These are phyloP conservation scores for Spialia ferax DNA, from an alignment of 2,888 invertebrate species.

Conservation along the genomic window DNA sequence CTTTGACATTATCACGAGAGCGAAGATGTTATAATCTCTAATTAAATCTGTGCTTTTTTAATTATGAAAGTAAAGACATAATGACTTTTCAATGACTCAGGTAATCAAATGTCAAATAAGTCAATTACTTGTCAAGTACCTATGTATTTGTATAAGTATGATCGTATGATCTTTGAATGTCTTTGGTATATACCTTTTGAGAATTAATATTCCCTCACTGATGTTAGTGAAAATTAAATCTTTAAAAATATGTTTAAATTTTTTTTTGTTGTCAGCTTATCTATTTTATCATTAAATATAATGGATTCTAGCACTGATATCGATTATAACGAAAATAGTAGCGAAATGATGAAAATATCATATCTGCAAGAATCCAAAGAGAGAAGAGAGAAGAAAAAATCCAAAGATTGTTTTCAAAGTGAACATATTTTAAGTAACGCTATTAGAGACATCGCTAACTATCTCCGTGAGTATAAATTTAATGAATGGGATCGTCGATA, in stretches of 20 bases:
- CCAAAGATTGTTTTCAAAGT: conserved; percentile 46
- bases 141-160: too few species aligned
- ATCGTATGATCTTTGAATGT: too few species aligned
- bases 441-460: conserved; percentile 87
- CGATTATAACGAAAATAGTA: background rate
- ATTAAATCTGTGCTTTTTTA: too few species aligned
- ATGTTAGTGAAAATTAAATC: too few species aligned
- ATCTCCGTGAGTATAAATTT: conserved; percentile 88
- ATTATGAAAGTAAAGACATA: too few species aligned
- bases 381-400: background rate
- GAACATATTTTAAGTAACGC: conserved; percentile 75
- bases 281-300: background rate
- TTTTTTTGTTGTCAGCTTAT: background rate
- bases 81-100: too few species aligned
- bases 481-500: conserved; percentile 88
- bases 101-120: too few species aligned
- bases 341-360: background rate
- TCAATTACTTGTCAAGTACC: too few species aligned
- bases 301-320: background rate
- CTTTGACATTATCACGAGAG: too few species aligned
- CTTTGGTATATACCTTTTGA: too few species aligned
- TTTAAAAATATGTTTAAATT: background rate
- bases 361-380: conserved; percentile 28
- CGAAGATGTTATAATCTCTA: too few species aligned
- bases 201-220: too few species aligned